phyloP scores from a whole-genome alignment of 2,113 vertebrate genomes.

The Varanus salvator region DNA sequence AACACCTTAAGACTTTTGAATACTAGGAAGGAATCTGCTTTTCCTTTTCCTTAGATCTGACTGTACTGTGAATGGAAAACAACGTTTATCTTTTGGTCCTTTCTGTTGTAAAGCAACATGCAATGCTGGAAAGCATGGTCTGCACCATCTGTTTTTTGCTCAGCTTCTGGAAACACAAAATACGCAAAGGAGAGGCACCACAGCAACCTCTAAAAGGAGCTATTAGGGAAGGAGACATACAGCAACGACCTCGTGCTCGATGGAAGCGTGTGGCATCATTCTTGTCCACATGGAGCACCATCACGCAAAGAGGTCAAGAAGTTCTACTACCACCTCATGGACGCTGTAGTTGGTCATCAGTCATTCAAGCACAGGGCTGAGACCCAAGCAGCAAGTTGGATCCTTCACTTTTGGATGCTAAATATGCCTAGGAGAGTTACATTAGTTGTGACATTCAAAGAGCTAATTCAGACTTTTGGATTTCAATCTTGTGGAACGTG shows the following conservation, averaged over 20 bases:
- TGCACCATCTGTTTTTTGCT: neutral
- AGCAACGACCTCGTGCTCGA: neutral
- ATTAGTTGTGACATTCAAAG: neutral
- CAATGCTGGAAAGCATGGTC: neutral
- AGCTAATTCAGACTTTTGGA: neutral
- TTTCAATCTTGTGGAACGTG: neutral
- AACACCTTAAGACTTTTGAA: slow-evolving; percentile 56
- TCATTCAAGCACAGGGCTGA: neutral
- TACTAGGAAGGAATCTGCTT: slow-evolving; percentile 44
- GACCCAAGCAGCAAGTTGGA: slow-evolving; percentile 4
- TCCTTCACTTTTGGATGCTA: neutral
- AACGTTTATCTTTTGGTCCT: slow-evolving; percentile 25
- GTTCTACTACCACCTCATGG: neutral
- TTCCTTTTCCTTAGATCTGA: slow-evolving; percentile 58
- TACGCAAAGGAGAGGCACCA: neutral
- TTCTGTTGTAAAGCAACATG: slow-evolving; percentile 37
- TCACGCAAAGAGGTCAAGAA: neutral
- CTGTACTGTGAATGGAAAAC: slow-evolving; percentile 21
- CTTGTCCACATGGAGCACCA: neutral
- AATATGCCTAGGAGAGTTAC: too few relatives aligned
- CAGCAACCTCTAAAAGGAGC: neutral
- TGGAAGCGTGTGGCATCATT: neutral
- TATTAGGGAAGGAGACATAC: neutral
- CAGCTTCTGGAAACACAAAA: neutral
- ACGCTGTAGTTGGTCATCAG: neutral